A percentile compares a stretch with the other conserved stretches of the same genome.
These are phyloP conservation scores for Caracal caracal DNA, from an alignment of 2,113 vertebrate species.

Conservation along the genomic window DNA sequence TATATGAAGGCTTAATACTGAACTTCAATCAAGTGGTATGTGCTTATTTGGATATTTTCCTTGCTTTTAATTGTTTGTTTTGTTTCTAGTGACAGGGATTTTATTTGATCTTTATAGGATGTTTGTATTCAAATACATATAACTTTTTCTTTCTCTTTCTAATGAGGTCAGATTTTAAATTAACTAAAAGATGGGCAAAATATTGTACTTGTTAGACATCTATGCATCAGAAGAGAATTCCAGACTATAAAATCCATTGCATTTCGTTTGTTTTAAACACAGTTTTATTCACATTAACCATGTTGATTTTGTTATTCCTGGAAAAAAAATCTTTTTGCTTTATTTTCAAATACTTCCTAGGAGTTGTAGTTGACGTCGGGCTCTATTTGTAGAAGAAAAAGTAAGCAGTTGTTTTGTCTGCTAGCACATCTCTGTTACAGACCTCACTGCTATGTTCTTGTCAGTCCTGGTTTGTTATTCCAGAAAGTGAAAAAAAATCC, in stretches of 20 bases:
- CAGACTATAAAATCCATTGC: not conserved
- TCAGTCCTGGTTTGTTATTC: not conserved
- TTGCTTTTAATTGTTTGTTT: constrained; percentile 38
- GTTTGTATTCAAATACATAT: constrained; percentile 13
- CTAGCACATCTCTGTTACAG: not conserved
- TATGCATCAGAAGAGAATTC: not conserved
- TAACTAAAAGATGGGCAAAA: not conserved
- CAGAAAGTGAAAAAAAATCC: not conserved
- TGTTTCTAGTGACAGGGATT: constrained; percentile 1
- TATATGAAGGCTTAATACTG: not conserved
- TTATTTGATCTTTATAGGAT: not conserved
- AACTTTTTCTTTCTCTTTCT: not conserved
- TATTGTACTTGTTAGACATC: not conserved
- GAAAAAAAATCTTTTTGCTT: not conserved
- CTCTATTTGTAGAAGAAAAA: not conserved
- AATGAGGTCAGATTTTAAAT: constrained; percentile 34
- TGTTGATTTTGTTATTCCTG: not conserved
- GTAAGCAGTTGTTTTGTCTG: not conserved
- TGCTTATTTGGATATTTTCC: constrained; percentile 30
- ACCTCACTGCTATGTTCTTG: constrained; percentile 21
- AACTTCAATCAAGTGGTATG: not conserved
- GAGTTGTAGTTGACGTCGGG: not conserved
- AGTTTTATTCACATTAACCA: not conserved
- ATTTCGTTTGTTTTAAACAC: not conserved
- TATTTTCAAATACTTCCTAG: not conserved